These are phyloP conservation scores for Aspidapion aeneum DNA, from an alignment of 2,888 invertebrate genomes.

Conservation along the genomic window DNA sequence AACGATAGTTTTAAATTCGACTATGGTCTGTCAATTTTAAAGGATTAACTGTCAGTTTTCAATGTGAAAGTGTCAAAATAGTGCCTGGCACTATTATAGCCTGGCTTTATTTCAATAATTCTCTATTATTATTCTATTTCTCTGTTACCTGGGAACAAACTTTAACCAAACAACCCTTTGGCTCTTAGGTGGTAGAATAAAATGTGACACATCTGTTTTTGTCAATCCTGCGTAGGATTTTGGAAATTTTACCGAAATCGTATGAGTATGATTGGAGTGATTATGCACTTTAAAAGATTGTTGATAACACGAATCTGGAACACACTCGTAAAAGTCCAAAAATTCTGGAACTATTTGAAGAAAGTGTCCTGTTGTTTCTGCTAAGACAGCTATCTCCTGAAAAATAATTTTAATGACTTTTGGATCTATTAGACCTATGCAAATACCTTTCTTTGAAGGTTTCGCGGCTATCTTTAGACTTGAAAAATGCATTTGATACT, in stretches of 20 bases:
- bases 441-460: too few relatives aligned
- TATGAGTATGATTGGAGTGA: conserved; percentile 25
- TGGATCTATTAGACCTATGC: too few relatives aligned
- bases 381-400: conserved; percentile 25
- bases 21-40: too few relatives aligned
- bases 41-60: too few relatives aligned
- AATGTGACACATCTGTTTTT: conserved; percentile 19
- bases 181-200: conserved; percentile 24
- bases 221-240: conserved; percentile 23
- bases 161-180: conserved; percentile 27
- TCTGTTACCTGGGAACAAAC: conserved; percentile 29
- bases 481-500: too few relatives aligned
- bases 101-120: too few relatives aligned
- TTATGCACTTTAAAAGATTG: conserved; percentile 27
- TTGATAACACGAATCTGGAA: conserved; percentile 29
- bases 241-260: conserved; percentile 28
- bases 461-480: too few relatives aligned
- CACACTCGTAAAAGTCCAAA: conserved; percentile 31
- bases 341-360: conserved; percentile 23
- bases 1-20: too few relatives aligned
- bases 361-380: conserved; percentile 30
- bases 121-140: too few relatives aligned
- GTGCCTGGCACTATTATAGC: too few relatives aligned
- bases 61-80: too few relatives aligned
- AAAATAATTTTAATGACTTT: conserved; percentile 16